These are phyloP conservation scores for Parauchenoglanis ngamensis DNA, from an alignment of 2,797 vertebrate genomes.

Conservation along the genomic window DNA sequence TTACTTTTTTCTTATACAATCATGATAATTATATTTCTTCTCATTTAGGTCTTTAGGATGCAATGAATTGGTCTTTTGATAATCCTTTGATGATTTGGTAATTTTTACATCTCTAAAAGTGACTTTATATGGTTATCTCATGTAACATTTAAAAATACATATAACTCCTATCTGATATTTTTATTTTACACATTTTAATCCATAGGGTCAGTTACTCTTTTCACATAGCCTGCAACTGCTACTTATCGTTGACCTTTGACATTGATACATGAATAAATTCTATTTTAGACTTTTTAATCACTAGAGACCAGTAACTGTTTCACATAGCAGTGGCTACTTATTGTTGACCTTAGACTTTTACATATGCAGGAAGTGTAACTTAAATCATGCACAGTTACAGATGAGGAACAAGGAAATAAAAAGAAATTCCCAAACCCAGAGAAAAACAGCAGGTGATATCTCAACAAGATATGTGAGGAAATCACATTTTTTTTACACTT, in stretches of 20 bases:
- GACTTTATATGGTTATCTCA: not conserved
- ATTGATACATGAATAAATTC: not conserved
- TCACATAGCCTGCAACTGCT: not conserved
- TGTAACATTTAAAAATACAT: constrained; percentile 1
- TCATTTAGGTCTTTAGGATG: not conserved
- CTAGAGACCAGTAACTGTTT: not conserved
- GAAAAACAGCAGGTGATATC: not conserved
- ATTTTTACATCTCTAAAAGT: not conserved
- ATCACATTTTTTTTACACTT: not conserved
- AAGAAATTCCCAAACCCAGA: constrained; percentile 24
- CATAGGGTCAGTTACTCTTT: not conserved
- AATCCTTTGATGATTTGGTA: not conserved
- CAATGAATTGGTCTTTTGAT: not conserved
- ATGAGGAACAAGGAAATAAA: constrained; percentile 48
- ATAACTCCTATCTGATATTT: not conserved
- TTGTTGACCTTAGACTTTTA: not conserved
- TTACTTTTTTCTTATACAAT: not conserved
- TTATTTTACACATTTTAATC: constrained; percentile 1
- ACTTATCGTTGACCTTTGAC: not conserved
- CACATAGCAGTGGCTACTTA: not conserved
- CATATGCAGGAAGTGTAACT: constrained; percentile 19
- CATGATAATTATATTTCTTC: not conserved
- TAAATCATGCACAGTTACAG: constrained; percentile 14
- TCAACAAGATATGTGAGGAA: not conserved
- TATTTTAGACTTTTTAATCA: not conserved